Conservation (phyloP, 2,797 vertebrate genomes). For the Malurus splendens region DNA sequence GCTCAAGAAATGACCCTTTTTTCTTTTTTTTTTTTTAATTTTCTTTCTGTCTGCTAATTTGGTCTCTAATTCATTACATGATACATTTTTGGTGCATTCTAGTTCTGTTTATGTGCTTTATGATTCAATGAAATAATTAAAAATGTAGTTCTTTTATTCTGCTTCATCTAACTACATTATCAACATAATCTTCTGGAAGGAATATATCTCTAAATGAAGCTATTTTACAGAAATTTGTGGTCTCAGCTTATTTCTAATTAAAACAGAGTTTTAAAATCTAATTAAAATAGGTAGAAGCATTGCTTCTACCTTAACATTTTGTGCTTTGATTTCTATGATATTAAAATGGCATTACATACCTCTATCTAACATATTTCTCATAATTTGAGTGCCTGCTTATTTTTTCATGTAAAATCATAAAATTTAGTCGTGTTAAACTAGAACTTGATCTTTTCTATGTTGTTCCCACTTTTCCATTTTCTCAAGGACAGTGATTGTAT, state of each 20-base stretch:
- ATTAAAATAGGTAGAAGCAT: background rate
- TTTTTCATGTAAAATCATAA: background rate
- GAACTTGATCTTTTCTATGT: background rate
- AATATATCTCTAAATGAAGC: background rate
- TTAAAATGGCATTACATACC: background rate
- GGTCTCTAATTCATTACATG: background rate
- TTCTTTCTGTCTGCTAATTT: background rate
- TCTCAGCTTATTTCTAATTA: background rate
- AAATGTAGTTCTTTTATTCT: background rate
- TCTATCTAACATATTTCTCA: background rate
- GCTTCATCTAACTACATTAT: background rate
- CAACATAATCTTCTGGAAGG: background rate
- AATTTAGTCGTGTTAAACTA: background rate
- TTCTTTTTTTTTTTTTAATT: accelerated
- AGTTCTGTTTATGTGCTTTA: background rate
- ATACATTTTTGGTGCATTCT: background rate
- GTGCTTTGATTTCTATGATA: background rate
- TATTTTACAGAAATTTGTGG: background rate
- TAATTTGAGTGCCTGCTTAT: background rate
- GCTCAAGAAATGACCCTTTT: accelerated
- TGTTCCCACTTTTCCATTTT: background rate
- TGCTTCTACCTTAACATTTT: background rate
- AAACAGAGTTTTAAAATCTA: background rate
- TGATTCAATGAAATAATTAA: background rate
- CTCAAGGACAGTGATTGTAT: background rate